Base-by-base conservation (phyloP, 2,113 vertebrate species). In the Xiphias gladius region DNA sequence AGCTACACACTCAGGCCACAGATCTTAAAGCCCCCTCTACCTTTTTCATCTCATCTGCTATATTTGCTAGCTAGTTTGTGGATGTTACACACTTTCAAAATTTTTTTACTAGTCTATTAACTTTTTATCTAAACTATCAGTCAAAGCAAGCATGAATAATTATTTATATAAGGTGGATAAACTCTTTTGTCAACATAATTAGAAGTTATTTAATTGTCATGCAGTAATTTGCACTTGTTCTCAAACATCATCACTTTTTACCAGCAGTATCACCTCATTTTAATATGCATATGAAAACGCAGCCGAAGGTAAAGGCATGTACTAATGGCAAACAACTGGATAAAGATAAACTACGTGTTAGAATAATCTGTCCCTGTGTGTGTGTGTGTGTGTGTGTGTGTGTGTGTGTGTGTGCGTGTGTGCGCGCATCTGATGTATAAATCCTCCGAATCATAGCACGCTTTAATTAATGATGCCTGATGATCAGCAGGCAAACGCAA, bases 391-490 rank as follows among this genome's bases (percentile, higher is more conserved):
- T 62, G 32, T 20, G n/a, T 52, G 28, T 46, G 57, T 30, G 41
- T 0, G 7, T 65, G 48, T 28, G 26, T 28, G 16, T 54, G 22
- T 26, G 57, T 43, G 58, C 54, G 67, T n/a, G 55, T 12, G 57
- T 7, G n/a, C 0, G 19, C 0, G 8, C 1, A 22, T n/a, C 20
- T n/a, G 52, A 80, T 86, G 66, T 83, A 80, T 90, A 88, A 84
- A 88, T 85, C 77, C 76, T 87, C 81, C 81, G 65, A 83, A 82
- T 76, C 76, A 80, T 88, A 83, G 75, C 69, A 48, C 43, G 81
- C 80, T 91, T 91, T 93, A 94, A 94, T 94, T 93, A 94, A 93
- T 85, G 86, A 74, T 37, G 79, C 73, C 79, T 81, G 83, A 85
- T 85, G 80, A 94, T 92, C 83, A 91, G 86, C 84, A 39, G 85